Percentiles rank a stretch among this genome's conserved stretches.
Evolutionary conservation across 1,140 invertebrate genomes (phyloP).

Genomic region (Orchestia grillus): DNA sequence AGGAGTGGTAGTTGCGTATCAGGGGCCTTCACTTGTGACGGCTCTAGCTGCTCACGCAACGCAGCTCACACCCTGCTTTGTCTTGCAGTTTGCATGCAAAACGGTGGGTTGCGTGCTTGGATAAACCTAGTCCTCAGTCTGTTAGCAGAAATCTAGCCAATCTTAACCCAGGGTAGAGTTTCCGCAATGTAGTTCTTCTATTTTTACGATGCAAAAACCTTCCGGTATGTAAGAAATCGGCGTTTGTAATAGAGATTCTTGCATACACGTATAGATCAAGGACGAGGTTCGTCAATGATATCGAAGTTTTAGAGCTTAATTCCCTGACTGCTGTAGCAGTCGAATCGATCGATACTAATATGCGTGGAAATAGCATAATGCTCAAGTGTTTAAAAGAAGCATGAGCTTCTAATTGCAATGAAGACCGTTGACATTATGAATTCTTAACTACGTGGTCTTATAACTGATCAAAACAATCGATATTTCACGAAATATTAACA

Average conservation of each 20-base stretch:
- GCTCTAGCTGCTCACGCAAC: neutral
- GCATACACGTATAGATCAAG: too few species aligned
- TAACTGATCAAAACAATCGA: neutral
- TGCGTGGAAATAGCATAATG: too few species aligned
- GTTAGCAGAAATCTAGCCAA: neutral
- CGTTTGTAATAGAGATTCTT: too few species aligned
- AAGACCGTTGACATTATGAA: neutral
- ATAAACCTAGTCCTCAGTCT: neutral
- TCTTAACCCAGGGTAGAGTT: neutral
- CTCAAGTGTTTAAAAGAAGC: too few species aligned
- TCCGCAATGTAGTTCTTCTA: neutral
- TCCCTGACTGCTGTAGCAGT: too few species aligned
- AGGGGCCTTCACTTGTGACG: neutral
- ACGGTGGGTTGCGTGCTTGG: neutral
- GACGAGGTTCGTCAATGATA: too few species aligned
- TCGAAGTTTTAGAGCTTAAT: too few species aligned
- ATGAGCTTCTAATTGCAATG: too few species aligned
- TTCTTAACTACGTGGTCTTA: neutral
- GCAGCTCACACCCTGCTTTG: neutral
- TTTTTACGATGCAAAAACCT: neutral
- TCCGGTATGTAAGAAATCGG: neutral
- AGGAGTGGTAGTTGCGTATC: neutral
- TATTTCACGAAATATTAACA: neutral
- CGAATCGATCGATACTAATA: too few species aligned
- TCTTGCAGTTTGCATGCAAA: neutral